Evolutionary conservation across 2,797 vertebrate genomes (phyloP), one percentile per base, ranked within the genome.

Genomic region (Simalia tracyae): DNA sequence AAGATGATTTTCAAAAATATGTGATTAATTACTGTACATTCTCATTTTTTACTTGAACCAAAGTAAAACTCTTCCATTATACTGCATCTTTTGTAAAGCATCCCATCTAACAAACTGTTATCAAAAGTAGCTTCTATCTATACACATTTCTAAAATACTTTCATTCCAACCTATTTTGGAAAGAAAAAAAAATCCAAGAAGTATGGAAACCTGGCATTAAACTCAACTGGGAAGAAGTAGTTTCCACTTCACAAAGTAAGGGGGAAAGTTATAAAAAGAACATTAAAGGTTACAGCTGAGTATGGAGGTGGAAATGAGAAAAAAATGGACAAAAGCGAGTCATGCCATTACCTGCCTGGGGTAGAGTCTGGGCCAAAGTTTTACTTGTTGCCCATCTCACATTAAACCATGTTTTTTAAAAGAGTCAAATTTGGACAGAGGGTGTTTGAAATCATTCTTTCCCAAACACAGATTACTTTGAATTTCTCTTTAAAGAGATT

Each of bases 131-230:
- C 93, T 96, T 96, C 96, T 26, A 4, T 93, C 94, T 64, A 46
- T 87, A 94, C n/a, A 63, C 92, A 94, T 93, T 95, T 94, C 94
- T 91, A 91, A 95, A 90, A 93, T 91, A 76, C 89, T 93, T 94
- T 86, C 46, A 90, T 84, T 94, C 94, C 9, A 17, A 88, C 64
- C n/a, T 92, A 92, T 88, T 95, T 85, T 36, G 66, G 92, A 93
- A 96, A 95, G 31, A 36, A 36, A 95, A 3, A 3, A 97, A 96
- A 91, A 90, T 54, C 85, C 91, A 85, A 54, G 76, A 94, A 94
- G 94, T 94, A 85, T 85, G 96, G 97, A 96, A 97, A 96, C 63
- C 95, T 96, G 96, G 95, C 93, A 76, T 87, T 86, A 26, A 64
- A 85, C 85, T 17, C 93, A 87, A 92, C 91, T 95, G 96, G 96